A percentile compares a stretch with the other conserved stretches of the same genome.
Conservation (phyloP, 2,113 vertebrate species). For the Brevimyrus niger region DNA sequence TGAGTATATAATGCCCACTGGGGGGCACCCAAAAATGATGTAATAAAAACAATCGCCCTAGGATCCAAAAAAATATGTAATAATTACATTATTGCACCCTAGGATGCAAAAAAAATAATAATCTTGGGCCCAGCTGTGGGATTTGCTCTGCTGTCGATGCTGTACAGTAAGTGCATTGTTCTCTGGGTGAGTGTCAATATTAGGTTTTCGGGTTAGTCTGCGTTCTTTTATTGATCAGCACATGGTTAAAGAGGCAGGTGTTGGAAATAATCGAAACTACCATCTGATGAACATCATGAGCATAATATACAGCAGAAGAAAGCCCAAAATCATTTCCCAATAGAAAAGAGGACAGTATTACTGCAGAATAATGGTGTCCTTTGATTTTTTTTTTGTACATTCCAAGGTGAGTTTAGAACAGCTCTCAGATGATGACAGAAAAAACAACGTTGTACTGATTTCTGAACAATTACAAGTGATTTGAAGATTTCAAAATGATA, state of each 20-base stretch:
- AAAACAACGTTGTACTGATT: neutral
- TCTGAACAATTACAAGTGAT: neutral
- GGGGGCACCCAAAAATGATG: neutral
- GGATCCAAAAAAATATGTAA: neutral
- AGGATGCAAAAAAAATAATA: neutral
- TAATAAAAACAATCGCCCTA: neutral
- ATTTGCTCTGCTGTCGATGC: neutral
- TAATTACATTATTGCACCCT: no score
- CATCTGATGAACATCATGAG: neutral
- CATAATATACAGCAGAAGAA: neutral
- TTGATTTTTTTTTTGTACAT: neutral
- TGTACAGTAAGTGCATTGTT: neutral
- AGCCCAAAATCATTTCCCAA: neutral
- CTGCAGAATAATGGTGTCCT: neutral
- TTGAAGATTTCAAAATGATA: neutral
- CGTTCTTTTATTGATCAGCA: constrained; percentile 52
- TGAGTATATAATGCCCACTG: neutral
- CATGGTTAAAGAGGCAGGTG: constrained; percentile 25
- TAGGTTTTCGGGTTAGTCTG: neutral
- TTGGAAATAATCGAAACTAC: neutral
- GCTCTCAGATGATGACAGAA: neutral
- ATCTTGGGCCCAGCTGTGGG: neutral
- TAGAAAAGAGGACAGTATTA: neutral
- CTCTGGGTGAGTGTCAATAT: neutral
- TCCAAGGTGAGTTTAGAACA: no score